Percentiles rank a stretch among this genome's conserved stretches.
phyloP scores from a whole-genome alignment of 37 sponge, comb jelly and placozoan genomes.

The Spongilla lacustris region DNA sequence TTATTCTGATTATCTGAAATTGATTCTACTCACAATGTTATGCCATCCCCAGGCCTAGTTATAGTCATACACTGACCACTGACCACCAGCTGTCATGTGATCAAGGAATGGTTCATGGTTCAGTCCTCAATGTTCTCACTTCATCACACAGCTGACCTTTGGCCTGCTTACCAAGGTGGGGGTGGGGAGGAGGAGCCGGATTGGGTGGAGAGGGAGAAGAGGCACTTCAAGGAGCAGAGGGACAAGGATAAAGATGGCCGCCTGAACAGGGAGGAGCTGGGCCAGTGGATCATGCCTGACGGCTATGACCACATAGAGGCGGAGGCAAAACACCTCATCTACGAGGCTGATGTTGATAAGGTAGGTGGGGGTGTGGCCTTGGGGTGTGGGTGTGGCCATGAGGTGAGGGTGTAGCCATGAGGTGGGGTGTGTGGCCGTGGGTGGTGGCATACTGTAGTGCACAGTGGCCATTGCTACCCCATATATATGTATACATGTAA shows the following conservation, averaged over 20 bases:
- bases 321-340: slow-evolving; percentile 92
- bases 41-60: too few relatives aligned
- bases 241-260: slow-evolving; percentile 78
- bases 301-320: slow-evolving; percentile 85
- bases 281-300: slow-evolving; percentile 76
- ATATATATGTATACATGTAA: too few relatives aligned
- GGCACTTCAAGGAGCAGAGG: slow-evolving; percentile 71
- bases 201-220: slow-evolving; percentile 75
- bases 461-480: too few relatives aligned
- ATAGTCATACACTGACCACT: too few relatives aligned
- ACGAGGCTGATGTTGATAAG: slow-evolving; percentile 79
- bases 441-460: too few relatives aligned
- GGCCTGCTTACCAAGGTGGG: slow-evolving; percentile 64
- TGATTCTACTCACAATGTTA: too few relatives aligned
- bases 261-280: slow-evolving; percentile 74
- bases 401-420: neutral
- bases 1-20: too few relatives aligned
- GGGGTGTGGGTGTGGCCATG: too few relatives aligned
- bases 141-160: slow-evolving; percentile 70
- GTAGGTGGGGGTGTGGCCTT: slow-evolving; percentile 8
- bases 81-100: too few relatives aligned
- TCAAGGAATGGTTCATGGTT: too few relatives aligned
- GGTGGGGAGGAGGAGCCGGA: slow-evolving; percentile 61
- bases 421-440: too few relatives aligned
- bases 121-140: too few relatives aligned